phyloP scores from a whole-genome alignment of 2,797 vertebrate genomes.

The Tragopan temminckii region DNA sequence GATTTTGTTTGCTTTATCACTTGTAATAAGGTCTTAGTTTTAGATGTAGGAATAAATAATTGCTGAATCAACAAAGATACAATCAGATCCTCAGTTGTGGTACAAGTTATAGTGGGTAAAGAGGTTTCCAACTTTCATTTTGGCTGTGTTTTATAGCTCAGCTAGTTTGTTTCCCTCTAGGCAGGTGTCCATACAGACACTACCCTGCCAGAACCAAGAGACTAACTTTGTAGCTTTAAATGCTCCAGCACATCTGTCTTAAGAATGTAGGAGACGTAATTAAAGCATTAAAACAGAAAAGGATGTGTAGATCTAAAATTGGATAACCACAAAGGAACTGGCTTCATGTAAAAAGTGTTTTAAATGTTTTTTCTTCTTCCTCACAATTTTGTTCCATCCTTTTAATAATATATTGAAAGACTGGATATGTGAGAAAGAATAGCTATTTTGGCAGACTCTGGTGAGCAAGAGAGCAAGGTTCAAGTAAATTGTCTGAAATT shows the following conservation, averaged over 20 bases:
- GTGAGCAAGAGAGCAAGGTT: background rate
- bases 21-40: background rate
- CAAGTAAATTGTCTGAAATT: background rate
- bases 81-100: background rate
- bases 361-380: background rate
- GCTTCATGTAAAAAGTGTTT: background rate
- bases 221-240: background rate
- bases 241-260: background rate
- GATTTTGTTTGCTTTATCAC: background rate
- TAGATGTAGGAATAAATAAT: background rate
- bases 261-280: background rate
- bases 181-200: background rate
- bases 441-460: background rate
- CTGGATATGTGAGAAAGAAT: background rate
- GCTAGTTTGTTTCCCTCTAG: background rate
- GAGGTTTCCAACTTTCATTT: background rate
- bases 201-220: background rate
- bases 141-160: background rate
- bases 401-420: background rate
- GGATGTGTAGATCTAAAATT: background rate
- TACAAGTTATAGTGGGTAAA: background rate
- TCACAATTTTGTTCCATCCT: background rate
- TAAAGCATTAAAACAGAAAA: background rate
- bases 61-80: background rate
- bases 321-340: background rate